phyloP scores from a whole-genome alignment of 2,888 invertebrate genomes.

The Chloroclysta siterata region DNA sequence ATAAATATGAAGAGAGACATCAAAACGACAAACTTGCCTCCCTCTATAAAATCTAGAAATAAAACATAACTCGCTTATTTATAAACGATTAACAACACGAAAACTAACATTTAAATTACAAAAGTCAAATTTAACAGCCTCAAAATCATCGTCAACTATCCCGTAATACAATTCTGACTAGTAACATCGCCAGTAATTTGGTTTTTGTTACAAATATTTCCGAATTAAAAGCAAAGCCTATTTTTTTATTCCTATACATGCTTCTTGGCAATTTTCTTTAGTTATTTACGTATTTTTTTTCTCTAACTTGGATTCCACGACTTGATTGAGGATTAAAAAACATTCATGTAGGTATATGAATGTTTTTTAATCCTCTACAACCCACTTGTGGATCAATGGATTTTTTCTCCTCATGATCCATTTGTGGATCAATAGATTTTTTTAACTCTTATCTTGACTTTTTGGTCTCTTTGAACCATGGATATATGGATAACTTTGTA shows the following conservation, averaged over 20 bases:
- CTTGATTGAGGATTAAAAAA: too few relatives aligned
- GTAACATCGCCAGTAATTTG: constrained; percentile 39
- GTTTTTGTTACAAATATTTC: constrained; percentile 15
- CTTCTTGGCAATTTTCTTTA: constrained; percentile 15
- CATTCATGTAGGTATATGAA: too few relatives aligned
- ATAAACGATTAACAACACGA: constrained; percentile 33
- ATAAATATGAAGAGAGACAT: constrained; percentile 14
- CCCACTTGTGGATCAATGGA: background rate
- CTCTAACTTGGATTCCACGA: background rate
- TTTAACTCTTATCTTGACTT: too few relatives aligned
- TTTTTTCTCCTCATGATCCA: too few relatives aligned
- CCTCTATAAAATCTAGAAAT: constrained; percentile 19
- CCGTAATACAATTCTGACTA: constrained; percentile 46
- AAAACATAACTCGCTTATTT: constrained; percentile 37
- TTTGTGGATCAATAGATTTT: background rate
- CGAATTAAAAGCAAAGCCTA: constrained; percentile 21
- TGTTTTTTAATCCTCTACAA: too few relatives aligned
- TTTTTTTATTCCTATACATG: constrained; percentile 14
- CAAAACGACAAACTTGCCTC: constrained; percentile 17
- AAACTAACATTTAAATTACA: constrained; percentile 38
- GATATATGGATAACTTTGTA: too few relatives aligned
- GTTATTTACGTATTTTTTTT: constrained; percentile 16
- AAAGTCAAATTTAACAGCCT: constrained; percentile 47
- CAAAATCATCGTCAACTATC: constrained; percentile 42
- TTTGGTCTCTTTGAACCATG: too few relatives aligned